Base-by-base conservation (phyloP, 2,113 vertebrate species). In the Sisor rabdophorus region DNA sequence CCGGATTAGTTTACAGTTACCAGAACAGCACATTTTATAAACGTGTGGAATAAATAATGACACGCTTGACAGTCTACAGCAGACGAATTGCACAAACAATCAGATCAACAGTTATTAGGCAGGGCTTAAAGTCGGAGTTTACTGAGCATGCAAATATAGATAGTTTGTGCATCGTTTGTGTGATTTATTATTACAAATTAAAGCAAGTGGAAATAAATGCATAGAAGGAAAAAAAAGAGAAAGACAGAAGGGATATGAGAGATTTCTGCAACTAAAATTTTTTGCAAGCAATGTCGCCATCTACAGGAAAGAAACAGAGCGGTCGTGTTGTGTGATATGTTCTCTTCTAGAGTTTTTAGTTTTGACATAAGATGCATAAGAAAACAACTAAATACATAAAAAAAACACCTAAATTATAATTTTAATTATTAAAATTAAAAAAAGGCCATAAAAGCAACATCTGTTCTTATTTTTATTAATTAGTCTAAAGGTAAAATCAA, bases 241-340 rank as follows among this genome's bases (percentile, higher is more conserved):
- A 78, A 87, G 79, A 83, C 79, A 83, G 40, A 73, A 82, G 60
- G 79, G 47, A 85, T 70, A 76, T 81, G 58, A 75, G 24, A 64
- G 70, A 10, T 82, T 83, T 80, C 71, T 83, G 65, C 71, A 44
- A 26, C 73, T 82, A 8, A 71, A 36, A 60, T 73, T 91, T 93
- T 92, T 80, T 91, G 90, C 94, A 95, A 92, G 88, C 92, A 94
- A 92, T 94, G 92, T 95, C 93, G 95, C 95, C 95, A 96, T 93
- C 94, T 96, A 96, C 94, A 95, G 95, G 94, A 76, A 84, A 83
- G 44, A 64, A 13, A 44, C 22, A 64, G 26, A 76, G 36, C 28
- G 53, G 50, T 28, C 28, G 17, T n/a, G 20, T 26, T 64, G 72
- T 44, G 22, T 30, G 52, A 67, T 48, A 30, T 47, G 11, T 67